Percentiles rank a stretch among this genome's conserved stretches.
Conservation (phyloP, 2,113 vertebrate species). For the Cyanistes caeruleus region DNA sequence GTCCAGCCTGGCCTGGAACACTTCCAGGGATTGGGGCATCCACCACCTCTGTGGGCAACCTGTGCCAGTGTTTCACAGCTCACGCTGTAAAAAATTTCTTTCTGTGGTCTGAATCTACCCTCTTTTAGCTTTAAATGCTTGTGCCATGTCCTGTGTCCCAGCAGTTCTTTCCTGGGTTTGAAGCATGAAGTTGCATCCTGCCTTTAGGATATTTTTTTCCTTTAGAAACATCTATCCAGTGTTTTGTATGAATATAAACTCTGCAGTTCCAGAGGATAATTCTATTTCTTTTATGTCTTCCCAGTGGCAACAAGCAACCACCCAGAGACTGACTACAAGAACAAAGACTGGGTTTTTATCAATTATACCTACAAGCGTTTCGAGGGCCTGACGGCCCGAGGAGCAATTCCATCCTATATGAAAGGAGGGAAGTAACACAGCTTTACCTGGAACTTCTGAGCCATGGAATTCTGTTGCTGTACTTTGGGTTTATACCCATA, state of each 20-base stretch:
- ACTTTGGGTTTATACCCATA: neutral
- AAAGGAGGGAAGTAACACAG: slow-evolving; percentile 86
- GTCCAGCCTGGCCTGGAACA: neutral
- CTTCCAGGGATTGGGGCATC: neutral
- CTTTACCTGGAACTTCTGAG: neutral
- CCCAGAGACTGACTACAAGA: slow-evolving; percentile 93
- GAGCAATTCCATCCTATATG: slow-evolving; percentile 96
- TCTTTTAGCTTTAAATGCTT: neutral
- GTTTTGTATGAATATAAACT: neutral
- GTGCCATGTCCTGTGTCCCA: neutral
- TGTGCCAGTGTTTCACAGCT: neutral
- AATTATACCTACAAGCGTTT: slow-evolving; percentile 99
- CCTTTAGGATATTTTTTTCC: accelerated
- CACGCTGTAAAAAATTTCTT: neutral
- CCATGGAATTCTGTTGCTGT: neutral
- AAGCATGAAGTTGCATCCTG: neutral
- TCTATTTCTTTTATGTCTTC: neutral
- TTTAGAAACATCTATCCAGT: neutral
- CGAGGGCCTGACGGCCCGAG: slow-evolving; percentile 93
- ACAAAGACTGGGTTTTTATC: slow-evolving; percentile 99
- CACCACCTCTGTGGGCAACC: neutral
- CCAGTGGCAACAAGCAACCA: slow-evolving; percentile 86
- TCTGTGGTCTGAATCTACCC: neutral
- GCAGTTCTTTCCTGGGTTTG: neutral
- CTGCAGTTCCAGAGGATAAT: neutral